phyloP scores from a whole-genome alignment of 2,797 vertebrate genomes.

The Morelia viridis region DNA sequence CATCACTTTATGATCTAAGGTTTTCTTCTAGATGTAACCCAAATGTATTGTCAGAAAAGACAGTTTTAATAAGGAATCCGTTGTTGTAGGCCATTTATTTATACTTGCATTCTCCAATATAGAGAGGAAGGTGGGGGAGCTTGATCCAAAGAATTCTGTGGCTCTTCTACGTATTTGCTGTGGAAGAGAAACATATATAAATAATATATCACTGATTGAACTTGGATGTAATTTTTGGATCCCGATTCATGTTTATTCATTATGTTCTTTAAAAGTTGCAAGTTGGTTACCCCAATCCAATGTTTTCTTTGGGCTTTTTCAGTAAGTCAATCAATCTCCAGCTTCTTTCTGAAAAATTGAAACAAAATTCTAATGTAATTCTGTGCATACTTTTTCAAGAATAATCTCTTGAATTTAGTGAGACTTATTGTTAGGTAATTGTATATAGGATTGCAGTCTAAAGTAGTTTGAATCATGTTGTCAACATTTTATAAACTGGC shows the following conservation, averaged over 20 bases:
- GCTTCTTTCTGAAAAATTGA: neutral
- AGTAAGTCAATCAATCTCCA: neutral
- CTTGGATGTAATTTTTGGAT: neutral
- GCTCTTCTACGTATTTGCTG: neutral
- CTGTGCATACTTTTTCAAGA: neutral
- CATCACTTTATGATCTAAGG: neutral
- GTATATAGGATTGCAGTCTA: neutral
- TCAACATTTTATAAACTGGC: neutral
- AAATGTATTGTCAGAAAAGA: neutral
- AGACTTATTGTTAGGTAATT: neutral
- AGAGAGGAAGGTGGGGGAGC: neutral
- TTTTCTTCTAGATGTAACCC: neutral
- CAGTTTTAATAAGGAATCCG: neutral
- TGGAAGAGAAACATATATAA: neutral
- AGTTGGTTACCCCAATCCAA: neutral
- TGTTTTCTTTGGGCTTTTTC: neutral
- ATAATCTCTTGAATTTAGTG: neutral
- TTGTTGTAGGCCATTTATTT: neutral
- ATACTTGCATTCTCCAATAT: neutral
- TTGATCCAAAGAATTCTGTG: neutral
- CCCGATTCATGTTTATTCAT: neutral
- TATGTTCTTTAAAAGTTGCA: neutral
- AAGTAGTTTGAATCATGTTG: neutral
- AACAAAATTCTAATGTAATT: neutral
- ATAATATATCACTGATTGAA: neutral